Percentiles rank a stretch among this genome's conserved stretches.
phyloP scores from a whole-genome alignment of 2,113 vertebrate species.

The Rostratula benghalensis region DNA sequence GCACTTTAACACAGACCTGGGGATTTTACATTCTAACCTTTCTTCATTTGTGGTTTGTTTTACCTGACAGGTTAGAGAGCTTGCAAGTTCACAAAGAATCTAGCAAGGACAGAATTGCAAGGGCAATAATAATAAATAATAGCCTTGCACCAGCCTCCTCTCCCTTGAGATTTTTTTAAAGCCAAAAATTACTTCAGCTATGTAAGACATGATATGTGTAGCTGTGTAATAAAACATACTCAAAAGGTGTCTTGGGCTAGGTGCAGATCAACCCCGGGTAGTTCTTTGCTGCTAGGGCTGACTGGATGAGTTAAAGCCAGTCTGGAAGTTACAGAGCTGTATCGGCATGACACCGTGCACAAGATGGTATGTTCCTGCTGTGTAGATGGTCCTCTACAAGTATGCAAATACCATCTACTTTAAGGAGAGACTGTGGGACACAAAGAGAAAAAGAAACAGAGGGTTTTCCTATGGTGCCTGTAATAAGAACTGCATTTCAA shows the following conservation, averaged over 20 bases:
- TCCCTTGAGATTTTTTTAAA: neutral
- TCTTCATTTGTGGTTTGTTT: slow-evolving; percentile 59
- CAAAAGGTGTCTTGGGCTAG: neutral
- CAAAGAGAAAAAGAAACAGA: neutral
- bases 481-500: neutral
- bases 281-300: neutral
- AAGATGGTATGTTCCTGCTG: neutral
- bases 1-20: slow-evolving; percentile 8
- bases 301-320: neutral
- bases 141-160: neutral
- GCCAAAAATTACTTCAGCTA: neutral
- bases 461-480: neutral
- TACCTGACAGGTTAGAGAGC: slow-evolving; percentile 44
- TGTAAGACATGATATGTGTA: neutral
- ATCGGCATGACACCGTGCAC: neutral
- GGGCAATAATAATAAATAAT: slow-evolving; percentile 17
- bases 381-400: accelerated
- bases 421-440: neutral
- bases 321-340: neutral
- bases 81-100: slow-evolving; percentile 1
- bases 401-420: neutral
- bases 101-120: neutral
- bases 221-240: neutral
- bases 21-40: slow-evolving; percentile 47
- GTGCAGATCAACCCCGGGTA: neutral